These are phyloP conservation scores for Carcina quercana DNA, from an alignment of 2,888 invertebrate species.

Conservation along the genomic window DNA sequence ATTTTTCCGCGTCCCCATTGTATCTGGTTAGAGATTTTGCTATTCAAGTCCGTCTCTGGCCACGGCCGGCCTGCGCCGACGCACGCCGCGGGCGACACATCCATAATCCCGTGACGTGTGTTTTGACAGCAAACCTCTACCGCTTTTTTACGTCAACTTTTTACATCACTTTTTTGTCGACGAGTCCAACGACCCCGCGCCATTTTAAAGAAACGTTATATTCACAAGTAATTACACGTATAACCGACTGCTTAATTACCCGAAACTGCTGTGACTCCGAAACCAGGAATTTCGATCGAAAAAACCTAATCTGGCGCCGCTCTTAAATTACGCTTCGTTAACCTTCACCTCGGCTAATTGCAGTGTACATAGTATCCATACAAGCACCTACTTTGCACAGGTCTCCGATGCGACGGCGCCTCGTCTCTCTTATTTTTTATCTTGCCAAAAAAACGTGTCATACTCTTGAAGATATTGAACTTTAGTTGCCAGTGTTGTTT, in stretches of 20 bases:
- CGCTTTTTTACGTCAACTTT: conserved; percentile 42
- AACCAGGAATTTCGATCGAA: conserved; percentile 37
- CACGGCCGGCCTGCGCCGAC: conserved; percentile 18
- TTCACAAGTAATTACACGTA: conserved; percentile 61
- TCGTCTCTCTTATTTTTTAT: conserved; percentile 48
- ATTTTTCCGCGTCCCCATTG: too few species aligned
- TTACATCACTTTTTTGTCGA: conserved; percentile 35
- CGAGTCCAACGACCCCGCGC: conserved; percentile 45
- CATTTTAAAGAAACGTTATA: conserved; percentile 46
- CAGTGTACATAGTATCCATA: conserved; percentile 23
- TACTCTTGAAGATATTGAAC: conserved; percentile 27
- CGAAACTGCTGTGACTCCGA: conserved; percentile 49
- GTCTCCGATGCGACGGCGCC: conserved; percentile 27
- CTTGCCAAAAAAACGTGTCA: conserved; percentile 56
- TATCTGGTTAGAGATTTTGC: too few species aligned
- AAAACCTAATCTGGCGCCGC: conserved; percentile 49
- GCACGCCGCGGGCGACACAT: conserved; percentile 54
- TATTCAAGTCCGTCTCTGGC: too few species aligned
- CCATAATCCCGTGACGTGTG: conserved; percentile 67
- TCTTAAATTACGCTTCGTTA: conserved; percentile 49
- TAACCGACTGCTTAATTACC: conserved; percentile 64
- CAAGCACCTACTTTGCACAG: conserved; percentile 24
- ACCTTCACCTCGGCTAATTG: conserved; percentile 40
- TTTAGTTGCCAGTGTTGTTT: conserved; percentile 20
- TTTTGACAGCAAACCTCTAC: conserved; percentile 54